These are phyloP conservation scores for Hydropsyche betteni DNA, from an alignment of 2,888 invertebrate species.

Conservation along the genomic window DNA sequence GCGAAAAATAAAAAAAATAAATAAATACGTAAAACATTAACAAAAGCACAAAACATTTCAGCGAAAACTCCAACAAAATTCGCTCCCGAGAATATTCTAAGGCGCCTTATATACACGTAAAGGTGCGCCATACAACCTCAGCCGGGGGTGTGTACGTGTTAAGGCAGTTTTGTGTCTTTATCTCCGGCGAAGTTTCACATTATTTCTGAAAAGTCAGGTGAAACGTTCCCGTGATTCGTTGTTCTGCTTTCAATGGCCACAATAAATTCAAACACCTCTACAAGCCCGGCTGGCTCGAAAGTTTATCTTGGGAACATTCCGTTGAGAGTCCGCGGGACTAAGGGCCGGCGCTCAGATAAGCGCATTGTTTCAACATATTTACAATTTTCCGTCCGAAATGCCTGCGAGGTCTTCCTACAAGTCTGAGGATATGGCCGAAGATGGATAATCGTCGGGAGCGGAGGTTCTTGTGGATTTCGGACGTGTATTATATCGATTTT, in stretches of 20 bases:
- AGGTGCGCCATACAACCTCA: too few relatives aligned
- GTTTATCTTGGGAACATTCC: constrained; percentile 41
- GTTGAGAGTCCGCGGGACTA: constrained; percentile 31
- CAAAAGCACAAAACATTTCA: too few relatives aligned
- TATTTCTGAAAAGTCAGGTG: constrained; percentile 37
- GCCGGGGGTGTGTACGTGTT: background rate
- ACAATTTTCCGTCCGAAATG: constrained; percentile 29
- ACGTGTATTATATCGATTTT: too few relatives aligned
- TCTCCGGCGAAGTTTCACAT: constrained; percentile 36
- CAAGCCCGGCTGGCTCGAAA: constrained; percentile 36
- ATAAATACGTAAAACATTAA: too few relatives aligned
- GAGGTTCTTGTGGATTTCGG: background rate
- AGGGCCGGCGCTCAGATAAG: constrained; percentile 34
- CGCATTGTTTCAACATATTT: constrained; percentile 44
- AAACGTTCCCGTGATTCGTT: constrained; percentile 39
- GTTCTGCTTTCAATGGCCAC: constrained; percentile 45
- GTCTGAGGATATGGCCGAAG: too few relatives aligned
- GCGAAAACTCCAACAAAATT: too few relatives aligned
- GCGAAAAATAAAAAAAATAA: too few relatives aligned
- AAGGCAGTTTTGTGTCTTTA: constrained; percentile 33
- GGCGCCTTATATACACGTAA: too few relatives aligned
- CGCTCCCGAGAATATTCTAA: too few relatives aligned
- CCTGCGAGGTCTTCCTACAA: too few relatives aligned
- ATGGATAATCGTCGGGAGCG: too few relatives aligned
- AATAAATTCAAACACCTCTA: constrained; percentile 44